Evolutionary conservation across 2,797 vertebrate species (phyloP).

Genomic region (Periophthalmus magnuspinnatus): DNA sequence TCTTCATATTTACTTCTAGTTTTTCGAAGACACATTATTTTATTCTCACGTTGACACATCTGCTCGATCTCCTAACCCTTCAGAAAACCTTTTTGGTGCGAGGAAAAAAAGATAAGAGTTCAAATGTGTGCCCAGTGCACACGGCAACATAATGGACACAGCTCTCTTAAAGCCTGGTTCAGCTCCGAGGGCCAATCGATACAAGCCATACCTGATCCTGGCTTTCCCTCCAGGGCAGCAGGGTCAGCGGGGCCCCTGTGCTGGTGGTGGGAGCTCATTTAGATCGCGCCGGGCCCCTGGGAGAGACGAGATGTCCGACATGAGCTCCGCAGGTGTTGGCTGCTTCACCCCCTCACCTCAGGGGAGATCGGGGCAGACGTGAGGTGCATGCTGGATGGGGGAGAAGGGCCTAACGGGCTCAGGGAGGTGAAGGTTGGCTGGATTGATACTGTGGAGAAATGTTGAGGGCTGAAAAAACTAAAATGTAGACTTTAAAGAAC

Average conservation of each 20-base stretch:
- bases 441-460: too few species aligned
- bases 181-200: conserved; percentile 49
- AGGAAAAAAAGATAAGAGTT: conserved; percentile 5
- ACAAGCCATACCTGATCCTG: conserved; percentile 41
- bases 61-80: background rate
- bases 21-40: background rate
- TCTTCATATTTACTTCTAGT: background rate
- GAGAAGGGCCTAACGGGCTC: conserved; percentile 30
- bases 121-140: conserved; percentile 14
- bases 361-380: conserved; percentile 52
- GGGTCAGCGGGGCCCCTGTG: conserved; percentile 27
- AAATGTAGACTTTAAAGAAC: too few species aligned
- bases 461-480: too few species aligned
- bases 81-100: background rate
- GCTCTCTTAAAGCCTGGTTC: conserved; percentile 37
- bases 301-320: conserved; percentile 41
- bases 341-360: conserved; percentile 50
- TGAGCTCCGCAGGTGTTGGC: conserved; percentile 23
- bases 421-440: too few species aligned
- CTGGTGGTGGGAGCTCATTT: conserved; percentile 47
- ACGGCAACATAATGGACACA: conserved; percentile 15
- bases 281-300: conserved; percentile 42
- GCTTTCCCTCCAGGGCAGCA: conserved; percentile 21
- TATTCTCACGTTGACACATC: background rate
- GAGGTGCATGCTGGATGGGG: conserved; percentile 55